Evolutionary conservation across 2,888 invertebrate species (phyloP).

Genomic region (Drosophila testacea): DNA sequence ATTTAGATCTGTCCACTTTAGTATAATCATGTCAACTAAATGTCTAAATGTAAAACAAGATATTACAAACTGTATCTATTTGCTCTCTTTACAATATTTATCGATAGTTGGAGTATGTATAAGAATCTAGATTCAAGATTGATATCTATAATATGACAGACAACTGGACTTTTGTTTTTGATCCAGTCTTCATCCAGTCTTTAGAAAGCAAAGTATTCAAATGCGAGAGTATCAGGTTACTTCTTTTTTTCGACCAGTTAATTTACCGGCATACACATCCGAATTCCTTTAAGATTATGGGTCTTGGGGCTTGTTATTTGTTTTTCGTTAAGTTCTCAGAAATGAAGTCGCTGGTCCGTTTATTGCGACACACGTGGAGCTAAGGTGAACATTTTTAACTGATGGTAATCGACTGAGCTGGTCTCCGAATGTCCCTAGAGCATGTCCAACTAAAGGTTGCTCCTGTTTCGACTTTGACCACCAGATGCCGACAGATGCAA

Average conservation of each 20-base stretch:
- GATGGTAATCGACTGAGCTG: slow-evolving; percentile 7
- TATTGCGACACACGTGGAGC: slow-evolving; percentile 17
- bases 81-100: not conserved
- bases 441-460: slow-evolving; percentile 5
- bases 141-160: not conserved
- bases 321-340: slow-evolving; percentile 38
- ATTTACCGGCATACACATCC: slow-evolving; percentile 32
- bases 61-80: not conserved
- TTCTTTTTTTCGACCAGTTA: slow-evolving; percentile 27
- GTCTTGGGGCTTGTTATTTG: slow-evolving; percentile 36
- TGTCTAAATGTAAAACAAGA: not conserved
- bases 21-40: not conserved
- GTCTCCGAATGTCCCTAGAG: slow-evolving; percentile 18
- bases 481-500: slow-evolving; percentile 22
- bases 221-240: slow-evolving; percentile 28
- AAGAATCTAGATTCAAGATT: slow-evolving; percentile 4
- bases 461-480: slow-evolving; percentile 14
- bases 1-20: not conserved
- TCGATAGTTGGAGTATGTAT: not conserved
- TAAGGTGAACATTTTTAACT: slow-evolving; percentile 10
- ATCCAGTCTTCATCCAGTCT: slow-evolving; percentile 1
- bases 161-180: not conserved
- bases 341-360: slow-evolving; percentile 22
- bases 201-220: slow-evolving; percentile 5
- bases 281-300: slow-evolving; percentile 42